A percentile compares a stretch with the other conserved stretches of the same genome.
These are phyloP conservation scores for Chloropsis cyanopogon DNA, from an alignment of 2,113 vertebrate genomes.

Conservation along the genomic window DNA sequence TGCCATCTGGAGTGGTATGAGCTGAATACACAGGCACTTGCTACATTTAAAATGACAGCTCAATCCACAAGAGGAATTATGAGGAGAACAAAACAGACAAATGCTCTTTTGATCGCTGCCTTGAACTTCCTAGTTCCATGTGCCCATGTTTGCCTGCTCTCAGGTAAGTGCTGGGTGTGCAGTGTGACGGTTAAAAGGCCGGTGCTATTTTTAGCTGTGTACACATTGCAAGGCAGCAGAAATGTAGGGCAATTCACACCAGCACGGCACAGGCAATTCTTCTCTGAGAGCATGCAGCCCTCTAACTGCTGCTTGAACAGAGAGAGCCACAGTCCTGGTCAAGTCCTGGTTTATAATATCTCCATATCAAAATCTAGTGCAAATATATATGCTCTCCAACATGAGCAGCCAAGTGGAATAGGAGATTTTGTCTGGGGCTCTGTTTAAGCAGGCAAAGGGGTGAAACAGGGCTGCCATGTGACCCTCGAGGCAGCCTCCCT, in stretches of 20 bases:
- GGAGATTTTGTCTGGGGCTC: not conserved
- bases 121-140: not conserved
- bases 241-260: slow-evolving; percentile 32
- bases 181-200: not conserved
- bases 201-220: not conserved
- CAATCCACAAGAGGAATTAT: not conserved
- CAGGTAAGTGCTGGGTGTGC: not conserved
- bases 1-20: not conserved
- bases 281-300: not conserved
- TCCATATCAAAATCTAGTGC: not conserved
- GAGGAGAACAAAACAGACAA: not conserved
- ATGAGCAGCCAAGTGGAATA: accelerated
- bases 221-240: slow-evolving; percentile 12
- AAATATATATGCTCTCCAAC: not conserved
- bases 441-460: not conserved
- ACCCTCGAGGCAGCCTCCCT: not conserved
- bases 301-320: not conserved
- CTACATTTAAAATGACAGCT: not conserved
- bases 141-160: not conserved
- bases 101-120: not conserved
- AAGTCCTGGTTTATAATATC: not conserved
- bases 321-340: not conserved
- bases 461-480: accelerated
- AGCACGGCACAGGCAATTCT: not conserved
- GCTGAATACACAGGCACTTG: not conserved